Evolutionary conservation across 1,140 invertebrate genomes (phyloP).

Genomic region (Conus ventricosus): DNA sequence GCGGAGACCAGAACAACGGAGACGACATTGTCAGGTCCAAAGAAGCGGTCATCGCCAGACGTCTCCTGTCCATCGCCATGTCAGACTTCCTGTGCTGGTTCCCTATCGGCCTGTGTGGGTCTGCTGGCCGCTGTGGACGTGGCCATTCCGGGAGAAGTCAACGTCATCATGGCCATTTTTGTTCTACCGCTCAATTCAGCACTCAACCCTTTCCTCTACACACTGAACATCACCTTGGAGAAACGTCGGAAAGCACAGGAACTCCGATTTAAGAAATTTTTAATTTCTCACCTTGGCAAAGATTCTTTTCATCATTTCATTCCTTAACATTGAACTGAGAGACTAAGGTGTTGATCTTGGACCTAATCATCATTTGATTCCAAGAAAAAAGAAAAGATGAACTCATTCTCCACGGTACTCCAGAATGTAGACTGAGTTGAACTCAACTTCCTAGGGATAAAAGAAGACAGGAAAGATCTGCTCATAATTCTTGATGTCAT

Average conservation of each 20-base stretch:
- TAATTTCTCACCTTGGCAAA: too few species aligned
- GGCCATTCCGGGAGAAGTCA: not conserved
- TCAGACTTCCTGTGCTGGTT: not conserved
- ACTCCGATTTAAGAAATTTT: not conserved
- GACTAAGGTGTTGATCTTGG: too few species aligned
- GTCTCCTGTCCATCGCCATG: not conserved
- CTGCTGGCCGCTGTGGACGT: not conserved
- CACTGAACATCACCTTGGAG: not conserved
- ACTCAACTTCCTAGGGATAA: too few species aligned
- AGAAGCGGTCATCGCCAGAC: not conserved
- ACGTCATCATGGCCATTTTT: not conserved
- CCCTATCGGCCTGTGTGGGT: not conserved
- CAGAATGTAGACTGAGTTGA: too few species aligned
- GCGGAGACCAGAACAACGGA: not conserved
- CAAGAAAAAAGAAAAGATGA: too few species aligned
- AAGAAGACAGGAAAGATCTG: too few species aligned
- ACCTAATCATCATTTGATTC: too few species aligned
- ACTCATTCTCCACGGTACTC: too few species aligned
- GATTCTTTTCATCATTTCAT: too few species aligned
- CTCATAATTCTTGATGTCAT: too few species aligned
- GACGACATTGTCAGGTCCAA: not conserved
- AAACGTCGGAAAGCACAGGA: not conserved
- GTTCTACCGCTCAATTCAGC: not conserved
- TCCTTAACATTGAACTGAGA: too few species aligned
- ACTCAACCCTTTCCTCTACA: not conserved